Evolutionary conservation across 2,113 vertebrate species (phyloP).

Genomic region (Sterrhoptilus dennistouni): DNA sequence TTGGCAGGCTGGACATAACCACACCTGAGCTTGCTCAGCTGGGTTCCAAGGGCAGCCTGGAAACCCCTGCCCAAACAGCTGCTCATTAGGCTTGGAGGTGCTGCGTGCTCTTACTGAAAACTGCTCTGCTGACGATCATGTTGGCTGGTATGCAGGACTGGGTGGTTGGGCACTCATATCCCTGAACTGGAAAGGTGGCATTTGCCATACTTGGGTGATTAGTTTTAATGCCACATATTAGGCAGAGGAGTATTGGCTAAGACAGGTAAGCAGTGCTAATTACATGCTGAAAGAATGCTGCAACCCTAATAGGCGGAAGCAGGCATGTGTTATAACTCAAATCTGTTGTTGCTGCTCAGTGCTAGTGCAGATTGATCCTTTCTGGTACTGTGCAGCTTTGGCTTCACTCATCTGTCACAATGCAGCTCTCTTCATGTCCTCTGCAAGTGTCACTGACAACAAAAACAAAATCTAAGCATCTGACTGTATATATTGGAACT

Average conservation of each 20-base stretch:
- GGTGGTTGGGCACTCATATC: not conserved
- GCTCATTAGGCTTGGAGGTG: not conserved
- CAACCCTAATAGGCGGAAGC: not conserved
- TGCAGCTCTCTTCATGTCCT: not conserved
- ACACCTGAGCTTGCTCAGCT: slow-evolving; percentile 24
- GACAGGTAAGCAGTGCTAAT: not conserved
- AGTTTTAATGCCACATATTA: not conserved
- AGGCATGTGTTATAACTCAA: not conserved
- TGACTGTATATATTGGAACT: not conserved
- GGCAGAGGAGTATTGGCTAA: not conserved
- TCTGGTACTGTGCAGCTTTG: not conserved
- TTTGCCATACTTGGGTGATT: not conserved
- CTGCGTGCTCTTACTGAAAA: not conserved
- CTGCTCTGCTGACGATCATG: not conserved
- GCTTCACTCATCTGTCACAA: not conserved
- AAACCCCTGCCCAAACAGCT: not conserved
- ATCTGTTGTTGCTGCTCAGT: not conserved
- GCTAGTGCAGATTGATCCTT: not conserved
- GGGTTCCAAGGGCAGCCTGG: not conserved
- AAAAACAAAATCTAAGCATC: not conserved
- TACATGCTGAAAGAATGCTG: not conserved
- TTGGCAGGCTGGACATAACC: slow-evolving; percentile 12
- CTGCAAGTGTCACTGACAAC: not conserved
- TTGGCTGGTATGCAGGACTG: not conserved
- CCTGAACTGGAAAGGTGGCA: not conserved